Evolutionary conservation across 2,888 invertebrate species (phyloP), one percentile per base, ranked within the genome.

Genomic region (Bibio marci): DNA sequence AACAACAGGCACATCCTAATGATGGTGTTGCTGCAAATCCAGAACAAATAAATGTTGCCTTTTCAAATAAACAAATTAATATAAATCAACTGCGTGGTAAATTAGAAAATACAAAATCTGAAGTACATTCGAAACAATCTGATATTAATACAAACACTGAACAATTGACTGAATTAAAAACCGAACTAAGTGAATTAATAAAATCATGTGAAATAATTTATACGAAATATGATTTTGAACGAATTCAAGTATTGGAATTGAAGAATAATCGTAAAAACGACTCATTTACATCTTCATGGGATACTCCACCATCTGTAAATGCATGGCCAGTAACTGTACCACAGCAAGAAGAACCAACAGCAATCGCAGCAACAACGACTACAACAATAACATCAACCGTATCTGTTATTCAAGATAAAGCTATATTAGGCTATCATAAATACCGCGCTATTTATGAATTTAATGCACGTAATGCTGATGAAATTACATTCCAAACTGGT

Each of bases 381-480:
- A 52, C 49, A 5, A 54, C 62, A 12, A 56, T 52, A 14, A 49
- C 50, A 4, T 49, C 47, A 14, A 45, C 46, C 32, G 30, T 39
- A 7, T 37, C 40, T 11, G 37, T n/a, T 15, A 37, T 18, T 25
- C 36, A 43, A 11, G 43, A 46, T 30, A 4, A 22, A 22, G 59
- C 56, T 44, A 47, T 50, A 13, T 37, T 35, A 12, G 69, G 68
- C 28, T 67, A 68, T 43, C 67, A 67, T 31, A 78, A 80, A 55
- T 94, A 90, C 65, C 73, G 87, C 40, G 94, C 92, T 14, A 68
- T 97, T 35, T 98, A 88, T 57, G 90, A 91, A 58, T 98, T 98
- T 63, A 77, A 76, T 10, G 90, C 94, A 1, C 69, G 95, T 38
- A 91, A 90, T 49, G 69, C 71, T 0, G 98, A 97, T 60, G 97